Evolutionary conservation across 2,888 invertebrate genomes (phyloP).

Genomic region (Aquatica leii): DNA sequence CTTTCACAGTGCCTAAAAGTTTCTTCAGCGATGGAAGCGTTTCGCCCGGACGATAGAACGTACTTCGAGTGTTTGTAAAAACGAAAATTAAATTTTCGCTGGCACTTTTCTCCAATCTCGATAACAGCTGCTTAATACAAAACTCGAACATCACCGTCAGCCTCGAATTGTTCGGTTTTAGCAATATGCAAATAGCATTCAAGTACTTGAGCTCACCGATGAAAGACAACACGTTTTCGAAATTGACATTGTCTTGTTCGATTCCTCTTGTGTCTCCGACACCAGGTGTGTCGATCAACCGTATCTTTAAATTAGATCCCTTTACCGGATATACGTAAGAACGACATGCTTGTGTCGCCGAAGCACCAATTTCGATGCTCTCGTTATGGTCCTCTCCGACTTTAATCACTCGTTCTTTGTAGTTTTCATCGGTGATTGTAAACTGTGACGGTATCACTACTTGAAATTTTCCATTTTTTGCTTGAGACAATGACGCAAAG

Average conservation of each 20-base stretch:
- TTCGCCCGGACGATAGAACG: constrained; percentile 51
- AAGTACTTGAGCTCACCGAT: constrained; percentile 49
- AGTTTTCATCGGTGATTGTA: constrained; percentile 46
- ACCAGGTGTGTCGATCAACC: constrained; percentile 56
- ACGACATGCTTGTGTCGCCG: constrained; percentile 62
- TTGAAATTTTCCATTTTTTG: constrained; percentile 41
- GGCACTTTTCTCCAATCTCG: constrained; percentile 53
- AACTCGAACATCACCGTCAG: constrained; percentile 52
- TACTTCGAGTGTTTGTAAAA: constrained; percentile 52
- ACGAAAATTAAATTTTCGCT: constrained; percentile 54
- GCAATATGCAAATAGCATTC: constrained; percentile 48
- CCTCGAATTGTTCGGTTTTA: constrained; percentile 51
- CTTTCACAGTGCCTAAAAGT: constrained; percentile 44
- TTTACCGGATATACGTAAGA: constrained; percentile 66
- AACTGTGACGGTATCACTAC: constrained; percentile 51
- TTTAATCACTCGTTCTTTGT: constrained; percentile 36
- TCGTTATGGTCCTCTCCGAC: constrained; percentile 46
- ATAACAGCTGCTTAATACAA: constrained; percentile 53
- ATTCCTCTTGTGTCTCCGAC: constrained; percentile 46
- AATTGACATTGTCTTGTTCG: constrained; percentile 41
- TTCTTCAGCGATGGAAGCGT: constrained; percentile 47
- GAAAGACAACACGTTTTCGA: constrained; percentile 47
- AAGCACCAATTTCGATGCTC: constrained; percentile 31
- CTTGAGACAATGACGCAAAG: constrained; percentile 42
- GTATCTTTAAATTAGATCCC: constrained; percentile 40